Evolutionary conservation across 1,140 invertebrate genomes (phyloP), one percentile per base, ranked within the genome.

Genomic region (Dysdera silvatica): DNA sequence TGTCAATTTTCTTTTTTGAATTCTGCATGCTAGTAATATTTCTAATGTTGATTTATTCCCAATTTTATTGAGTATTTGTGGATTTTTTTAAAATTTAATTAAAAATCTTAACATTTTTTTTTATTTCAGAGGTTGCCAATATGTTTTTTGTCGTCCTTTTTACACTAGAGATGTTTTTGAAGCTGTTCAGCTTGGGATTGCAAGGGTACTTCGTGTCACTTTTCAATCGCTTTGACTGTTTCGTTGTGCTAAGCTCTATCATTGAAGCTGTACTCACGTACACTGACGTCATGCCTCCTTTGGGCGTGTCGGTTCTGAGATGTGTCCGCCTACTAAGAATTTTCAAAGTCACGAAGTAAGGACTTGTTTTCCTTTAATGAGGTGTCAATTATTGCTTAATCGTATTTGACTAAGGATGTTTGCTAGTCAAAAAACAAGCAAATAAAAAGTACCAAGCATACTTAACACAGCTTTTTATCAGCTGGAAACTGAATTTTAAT

Each of bases 121-220:
- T 28, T 4, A 33, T 60, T 59, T 37, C 79, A 90, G 92, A 94
- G 74, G 83, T 87, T 71, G 95, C 94, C 61, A 99, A 99, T 76
- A 84, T 96, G 72, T 91, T 98, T 78, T 99, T 99, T 79, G 94
- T 99, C 61, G 87, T 91, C 10, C 83, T 99, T 45, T 99, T 99
- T 79, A 91, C 95, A 23, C 81, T 97, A 76, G 96, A 99, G 82
- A 99, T 99, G 96, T 83, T 99, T 71, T 80, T 99, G 54, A 99
- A 99, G 80, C 97, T 99, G 93, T 99, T 98, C 82, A 97, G 93
- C 78, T 85, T 99, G 76, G 96, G 96, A 71, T 90, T 98, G 81
- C 71, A 74, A 63, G 73, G 73, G 32, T 74, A 74, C 54, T 74
- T 74, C 65, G 73, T 74, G 7, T 82, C 78, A 55, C 83, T 82